phyloP scores from a whole-genome alignment of 1,140 invertebrate genomes.

The Teleogryllus occipitalis region DNA sequence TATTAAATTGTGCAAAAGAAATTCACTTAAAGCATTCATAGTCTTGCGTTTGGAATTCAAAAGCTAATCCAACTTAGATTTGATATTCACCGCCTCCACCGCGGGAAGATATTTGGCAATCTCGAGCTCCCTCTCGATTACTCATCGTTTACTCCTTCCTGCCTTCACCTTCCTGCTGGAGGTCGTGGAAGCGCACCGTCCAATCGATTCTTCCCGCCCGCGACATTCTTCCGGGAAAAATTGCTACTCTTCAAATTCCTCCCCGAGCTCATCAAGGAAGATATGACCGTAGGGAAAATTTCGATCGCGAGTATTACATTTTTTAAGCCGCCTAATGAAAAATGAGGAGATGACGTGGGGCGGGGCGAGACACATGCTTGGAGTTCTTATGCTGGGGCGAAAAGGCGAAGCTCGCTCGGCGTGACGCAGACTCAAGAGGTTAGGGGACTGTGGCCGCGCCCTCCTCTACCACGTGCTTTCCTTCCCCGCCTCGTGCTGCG shows the following conservation, averaged over 20 bases:
- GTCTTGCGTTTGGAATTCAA: no score
- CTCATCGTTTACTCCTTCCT: no score
- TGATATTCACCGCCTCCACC: no score
- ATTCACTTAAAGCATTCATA: no score
- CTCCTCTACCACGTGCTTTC: not conserved
- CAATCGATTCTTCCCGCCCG: no score
- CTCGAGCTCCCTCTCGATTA: no score
- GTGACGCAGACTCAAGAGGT: not conserved
- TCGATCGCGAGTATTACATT: conserved; percentile 1
- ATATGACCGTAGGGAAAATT: conserved; percentile 1
- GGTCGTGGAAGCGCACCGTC: no score
- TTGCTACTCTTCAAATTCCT: not conserved
- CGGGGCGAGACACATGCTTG: not conserved
- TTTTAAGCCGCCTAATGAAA: not conserved
- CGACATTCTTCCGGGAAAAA: not conserved
- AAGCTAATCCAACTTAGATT: no score
- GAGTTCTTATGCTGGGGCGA: not conserved
- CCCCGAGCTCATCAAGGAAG: not conserved
- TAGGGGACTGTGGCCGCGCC: not conserved
- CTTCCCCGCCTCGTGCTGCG: no score
- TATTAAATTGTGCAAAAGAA: no score
- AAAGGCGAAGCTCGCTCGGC: not conserved
- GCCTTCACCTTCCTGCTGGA: no score
- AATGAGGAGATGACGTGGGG: not conserved
- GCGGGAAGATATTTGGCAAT: no score